Base-by-base conservation (phyloP, 1,140 invertebrate genomes). In the Drosophila asahinai region DNA sequence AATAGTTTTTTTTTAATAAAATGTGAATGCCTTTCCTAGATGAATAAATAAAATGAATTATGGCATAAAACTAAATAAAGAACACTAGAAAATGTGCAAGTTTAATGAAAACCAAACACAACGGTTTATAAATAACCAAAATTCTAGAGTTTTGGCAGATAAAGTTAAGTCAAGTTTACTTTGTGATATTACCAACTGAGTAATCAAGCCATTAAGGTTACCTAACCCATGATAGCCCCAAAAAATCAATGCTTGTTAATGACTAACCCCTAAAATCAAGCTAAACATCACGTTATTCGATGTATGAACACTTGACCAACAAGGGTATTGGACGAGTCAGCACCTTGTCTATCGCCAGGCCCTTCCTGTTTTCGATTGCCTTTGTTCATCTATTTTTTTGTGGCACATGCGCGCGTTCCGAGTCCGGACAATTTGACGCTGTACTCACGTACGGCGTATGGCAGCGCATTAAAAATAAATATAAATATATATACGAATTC, bases 401-500 rank as follows among this genome's bases (percentile, higher is more conserved):
- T 78, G 75, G 75, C 77, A 79, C 77, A 80, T 80, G 77, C 77
- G 77, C 77, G 77, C 77, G 77, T 79, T 79, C 80, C 74, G 62
- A 81, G 68, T 79, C 77, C 65, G 64, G 64, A 78, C 51, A 77
- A 89, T 89, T 89, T 81, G 65, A 57, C 77, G 68, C 80, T 78
- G 48, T 70, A 15, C 84, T 84, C 86, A 89, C 86, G 84, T 87
- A 89, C 84, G 45, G 45, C 60, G 54, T 64, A 49, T 45, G 55
- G 48, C 76, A 66, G 61, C 63, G 70, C 84, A 89, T 90, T 89
- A 84, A 81, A 87, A 83, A 73, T 83, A 80, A 87, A 80, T 49
- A 70, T 84, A 64, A 62, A 80, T 79, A 81, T 75, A 84, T 75
- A 90, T 84, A 90, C 58, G 83, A 79, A 90, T 90, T 79, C 78